A percentile compares a stretch with the other conserved stretches of the same genome.
Conservation (phyloP, 2,113 vertebrate genomes). For the Hippocampus abdominalis region DNA sequence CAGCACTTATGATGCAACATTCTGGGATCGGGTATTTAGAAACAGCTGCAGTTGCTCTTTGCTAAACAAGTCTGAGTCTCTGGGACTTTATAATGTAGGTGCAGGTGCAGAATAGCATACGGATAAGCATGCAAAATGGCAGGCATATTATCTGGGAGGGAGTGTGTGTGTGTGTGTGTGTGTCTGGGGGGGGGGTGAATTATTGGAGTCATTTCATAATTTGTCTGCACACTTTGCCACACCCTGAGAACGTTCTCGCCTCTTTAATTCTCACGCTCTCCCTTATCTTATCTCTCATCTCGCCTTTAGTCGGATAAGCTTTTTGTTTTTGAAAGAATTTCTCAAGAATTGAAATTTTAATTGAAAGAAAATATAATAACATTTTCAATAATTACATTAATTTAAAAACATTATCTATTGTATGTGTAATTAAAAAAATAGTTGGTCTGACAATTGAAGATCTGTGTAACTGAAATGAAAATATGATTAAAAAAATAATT, state of each 20-base stretch:
- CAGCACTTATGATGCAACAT: background rate
- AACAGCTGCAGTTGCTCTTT: background rate
- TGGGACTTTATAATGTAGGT: background rate
- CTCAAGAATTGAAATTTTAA: too few relatives aligned
- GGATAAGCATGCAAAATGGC: constrained; percentile 3
- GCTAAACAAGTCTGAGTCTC: background rate
- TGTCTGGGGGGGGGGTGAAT: background rate
- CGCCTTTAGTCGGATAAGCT: background rate
- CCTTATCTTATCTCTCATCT: constrained; percentile 11
- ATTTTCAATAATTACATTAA: too few relatives aligned
- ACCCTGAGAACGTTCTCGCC: background rate
- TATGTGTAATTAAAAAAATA: too few relatives aligned
- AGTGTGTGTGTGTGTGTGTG: too few relatives aligned
- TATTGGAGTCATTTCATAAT: background rate
- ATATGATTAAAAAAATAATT: too few relatives aligned
- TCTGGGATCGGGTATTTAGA: background rate
- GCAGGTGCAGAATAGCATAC: background rate
- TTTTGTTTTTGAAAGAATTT: background rate
- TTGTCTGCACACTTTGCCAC: background rate
- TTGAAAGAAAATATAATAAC: too few relatives aligned
- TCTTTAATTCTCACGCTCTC: background rate
- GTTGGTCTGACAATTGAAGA: too few relatives aligned
- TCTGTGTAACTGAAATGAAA: too few relatives aligned
- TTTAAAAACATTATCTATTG: too few relatives aligned
- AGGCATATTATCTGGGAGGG: background rate